Conservation (phyloP, 2,888 invertebrate species). For the Eilema griseolum region DNA sequence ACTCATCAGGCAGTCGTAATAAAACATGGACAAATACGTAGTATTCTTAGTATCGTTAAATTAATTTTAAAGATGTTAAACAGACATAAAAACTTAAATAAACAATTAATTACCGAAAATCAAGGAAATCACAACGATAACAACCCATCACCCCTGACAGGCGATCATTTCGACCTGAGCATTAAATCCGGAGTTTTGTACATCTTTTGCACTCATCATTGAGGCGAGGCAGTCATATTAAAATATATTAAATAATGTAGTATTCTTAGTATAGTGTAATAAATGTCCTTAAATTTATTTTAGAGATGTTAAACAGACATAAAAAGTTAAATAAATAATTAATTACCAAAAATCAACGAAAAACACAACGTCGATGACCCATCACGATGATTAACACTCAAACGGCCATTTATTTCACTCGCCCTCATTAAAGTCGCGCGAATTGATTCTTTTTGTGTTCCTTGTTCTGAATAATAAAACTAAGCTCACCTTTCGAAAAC, state of each 20-base stretch:
- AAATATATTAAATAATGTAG: not conserved
- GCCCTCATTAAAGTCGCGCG: constrained; percentile 31
- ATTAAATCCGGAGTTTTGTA: too few species aligned
- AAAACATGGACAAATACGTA: too few species aligned
- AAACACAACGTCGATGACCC: constrained; percentile 10
- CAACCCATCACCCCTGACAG: too few species aligned
- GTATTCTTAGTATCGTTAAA: too few species aligned
- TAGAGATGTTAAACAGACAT: not conserved
- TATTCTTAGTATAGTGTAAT: constrained; percentile 9
- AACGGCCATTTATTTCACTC: constrained; percentile 19
- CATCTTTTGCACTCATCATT: not conserved
- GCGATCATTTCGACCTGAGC: too few species aligned
- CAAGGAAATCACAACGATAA: too few species aligned
- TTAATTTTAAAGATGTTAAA: too few species aligned
- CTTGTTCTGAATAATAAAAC: not conserved
- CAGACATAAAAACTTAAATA: too few species aligned
- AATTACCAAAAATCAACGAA: constrained; percentile 10
- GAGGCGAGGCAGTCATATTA: not conserved
- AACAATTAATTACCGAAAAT: too few species aligned
- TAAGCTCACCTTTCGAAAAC: not conserved
- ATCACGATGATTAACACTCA: constrained; percentile 33
- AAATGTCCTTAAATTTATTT: not conserved
- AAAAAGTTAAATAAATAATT: constrained; percentile 1
- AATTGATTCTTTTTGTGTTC: constrained; percentile 38
- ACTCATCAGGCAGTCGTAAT: too few species aligned